Evolutionary conservation across 2,888 invertebrate genomes (phyloP).

Genomic region (Pseudococcus viburni): DNA sequence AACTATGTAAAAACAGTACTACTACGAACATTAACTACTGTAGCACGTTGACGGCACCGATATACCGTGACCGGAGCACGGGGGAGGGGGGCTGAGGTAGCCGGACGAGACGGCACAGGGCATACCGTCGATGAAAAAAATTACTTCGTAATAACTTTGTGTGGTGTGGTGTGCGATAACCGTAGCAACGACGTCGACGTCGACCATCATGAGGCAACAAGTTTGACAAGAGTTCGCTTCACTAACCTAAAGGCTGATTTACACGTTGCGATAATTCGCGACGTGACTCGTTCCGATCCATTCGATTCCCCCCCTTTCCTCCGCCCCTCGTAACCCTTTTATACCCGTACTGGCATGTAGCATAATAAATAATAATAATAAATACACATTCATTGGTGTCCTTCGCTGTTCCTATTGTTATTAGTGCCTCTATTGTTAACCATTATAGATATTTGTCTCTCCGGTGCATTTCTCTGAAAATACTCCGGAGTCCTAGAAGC

Average conservation of each 20-base stretch:
- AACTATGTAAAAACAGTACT: not conserved
- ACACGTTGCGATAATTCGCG: slow-evolving; percentile 29
- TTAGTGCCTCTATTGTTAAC: no score
- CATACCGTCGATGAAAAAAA: slow-evolving; percentile 41
- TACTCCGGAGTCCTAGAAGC: no score
- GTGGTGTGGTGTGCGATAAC: slow-evolving; percentile 29
- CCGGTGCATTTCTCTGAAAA: no score
- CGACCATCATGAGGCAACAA: slow-evolving; percentile 46
- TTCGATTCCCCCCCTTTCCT: not conserved
- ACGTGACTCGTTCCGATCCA: slow-evolving; percentile 1
- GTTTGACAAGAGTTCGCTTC: slow-evolving; percentile 32
- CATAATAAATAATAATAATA: no score
- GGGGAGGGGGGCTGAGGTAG: not conserved
- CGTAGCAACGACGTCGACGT: slow-evolving; percentile 1
- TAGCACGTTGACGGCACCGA: slow-evolving; percentile 38
- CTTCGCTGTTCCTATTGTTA: no score
- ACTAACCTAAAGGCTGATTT: slow-evolving; percentile 44
- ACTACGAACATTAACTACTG: not conserved
- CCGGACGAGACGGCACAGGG: not conserved
- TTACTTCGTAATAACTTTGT: slow-evolving; percentile 52
- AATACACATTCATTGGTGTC: no score
- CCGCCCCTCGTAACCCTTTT: not conserved
- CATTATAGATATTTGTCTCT: no score
- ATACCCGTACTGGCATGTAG: no score
- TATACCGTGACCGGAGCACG: slow-evolving; percentile 10